Evolutionary conservation across 2,113 vertebrate species (phyloP).

Genomic region (Syrrhaptes paradoxus): DNA sequence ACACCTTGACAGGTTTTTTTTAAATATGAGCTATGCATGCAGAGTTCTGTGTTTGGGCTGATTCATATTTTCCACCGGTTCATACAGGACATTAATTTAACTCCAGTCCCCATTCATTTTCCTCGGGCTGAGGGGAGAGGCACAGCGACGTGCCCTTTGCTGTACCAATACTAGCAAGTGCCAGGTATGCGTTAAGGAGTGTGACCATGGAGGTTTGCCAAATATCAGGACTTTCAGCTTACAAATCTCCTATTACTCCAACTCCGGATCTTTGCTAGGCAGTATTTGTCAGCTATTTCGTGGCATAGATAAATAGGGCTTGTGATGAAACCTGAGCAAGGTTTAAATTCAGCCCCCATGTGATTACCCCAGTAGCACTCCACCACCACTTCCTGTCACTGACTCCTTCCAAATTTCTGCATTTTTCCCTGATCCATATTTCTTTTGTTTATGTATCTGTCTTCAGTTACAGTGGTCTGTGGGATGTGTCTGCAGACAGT

Average conservation of each 20-base stretch:
- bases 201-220: background rate
- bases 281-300: background rate
- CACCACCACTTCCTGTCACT: background rate
- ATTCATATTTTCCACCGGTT: background rate
- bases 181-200: background rate
- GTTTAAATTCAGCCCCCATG: background rate
- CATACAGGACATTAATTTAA: background rate
- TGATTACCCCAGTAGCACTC: background rate
- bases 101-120: background rate
- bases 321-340: background rate
- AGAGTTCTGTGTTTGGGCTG: background rate
- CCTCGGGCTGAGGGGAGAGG: background rate
- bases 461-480: background rate
- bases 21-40: background rate
- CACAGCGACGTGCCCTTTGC: background rate
- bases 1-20: background rate
- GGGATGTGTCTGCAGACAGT: background rate
- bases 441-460: background rate
- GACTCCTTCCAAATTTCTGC: background rate
- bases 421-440: background rate
- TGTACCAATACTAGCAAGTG: background rate
- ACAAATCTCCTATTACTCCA: background rate
- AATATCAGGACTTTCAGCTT: background rate
- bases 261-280: background rate
- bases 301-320: background rate